Conservation (phyloP, 2,113 vertebrate genomes). For the Datnioides undecimradiatus region DNA sequence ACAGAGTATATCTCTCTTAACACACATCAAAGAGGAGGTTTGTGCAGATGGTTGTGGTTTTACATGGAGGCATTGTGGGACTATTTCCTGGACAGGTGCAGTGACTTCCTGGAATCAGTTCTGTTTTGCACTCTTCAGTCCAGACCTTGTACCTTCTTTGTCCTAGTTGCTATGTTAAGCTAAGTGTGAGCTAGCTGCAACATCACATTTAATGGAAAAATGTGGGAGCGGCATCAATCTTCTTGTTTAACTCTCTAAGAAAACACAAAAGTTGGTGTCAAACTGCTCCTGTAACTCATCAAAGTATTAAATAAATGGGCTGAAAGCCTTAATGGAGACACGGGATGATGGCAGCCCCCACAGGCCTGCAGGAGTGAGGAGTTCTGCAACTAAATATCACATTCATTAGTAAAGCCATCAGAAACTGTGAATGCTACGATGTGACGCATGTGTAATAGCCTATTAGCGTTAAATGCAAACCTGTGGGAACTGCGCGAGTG, state of each 20-base stretch:
- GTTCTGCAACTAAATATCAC: conserved; percentile 15
- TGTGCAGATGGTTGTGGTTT: too few species aligned
- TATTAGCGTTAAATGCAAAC: conserved; percentile 37
- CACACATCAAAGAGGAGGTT: too few species aligned
- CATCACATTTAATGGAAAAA: not conserved
- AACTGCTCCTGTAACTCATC: not conserved
- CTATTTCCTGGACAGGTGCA: not conserved
- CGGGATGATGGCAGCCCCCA: not conserved
- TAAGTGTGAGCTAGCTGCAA: not conserved
- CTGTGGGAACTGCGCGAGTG: conserved; percentile 13
- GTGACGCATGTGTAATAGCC: conserved; percentile 14
- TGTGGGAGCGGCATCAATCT: not conserved
- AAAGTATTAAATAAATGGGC: not conserved
- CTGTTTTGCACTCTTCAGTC: not conserved
- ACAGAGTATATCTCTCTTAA: not conserved
- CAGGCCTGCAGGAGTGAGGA: not conserved
- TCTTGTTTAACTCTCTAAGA: not conserved
- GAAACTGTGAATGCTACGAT: not conserved
- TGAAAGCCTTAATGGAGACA: not conserved
- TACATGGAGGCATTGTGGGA: not conserved
- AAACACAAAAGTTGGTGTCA: not conserved
- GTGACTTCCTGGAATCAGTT: not conserved
- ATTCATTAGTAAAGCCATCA: conserved; percentile 31
- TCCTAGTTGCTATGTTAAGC: not conserved
- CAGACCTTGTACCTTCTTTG: too few species aligned